Percentiles rank a stretch among this genome's conserved stretches.
Conservation (phyloP, 2,888 invertebrate species). For the Acronicta leporina region DNA sequence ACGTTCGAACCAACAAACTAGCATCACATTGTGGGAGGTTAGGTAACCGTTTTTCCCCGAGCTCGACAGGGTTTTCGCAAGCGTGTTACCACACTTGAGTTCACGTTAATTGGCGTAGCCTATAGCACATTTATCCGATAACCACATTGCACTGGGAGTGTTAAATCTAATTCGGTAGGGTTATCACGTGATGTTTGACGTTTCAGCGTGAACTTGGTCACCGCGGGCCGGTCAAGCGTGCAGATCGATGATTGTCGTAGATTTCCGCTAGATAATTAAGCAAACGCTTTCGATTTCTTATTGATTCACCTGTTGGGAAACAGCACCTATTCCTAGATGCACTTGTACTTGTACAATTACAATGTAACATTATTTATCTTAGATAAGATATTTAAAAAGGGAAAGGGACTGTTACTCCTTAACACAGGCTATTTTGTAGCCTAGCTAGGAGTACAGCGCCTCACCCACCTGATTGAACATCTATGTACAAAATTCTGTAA, state of each 20-base stretch:
- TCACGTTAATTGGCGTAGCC: conserved; percentile 68
- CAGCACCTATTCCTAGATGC: conserved; percentile 3
- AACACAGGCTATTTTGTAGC: no score
- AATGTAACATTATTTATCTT: no score
- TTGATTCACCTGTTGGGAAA: conserved; percentile 31
- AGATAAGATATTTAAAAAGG: no score
- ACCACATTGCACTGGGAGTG: conserved; percentile 44
- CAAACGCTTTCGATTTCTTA: conserved; percentile 47
- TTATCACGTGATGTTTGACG: conserved; percentile 61
- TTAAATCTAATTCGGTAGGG: conserved; percentile 64
- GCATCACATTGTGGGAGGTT: conserved; percentile 74
- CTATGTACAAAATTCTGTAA: no score
- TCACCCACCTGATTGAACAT: no score
- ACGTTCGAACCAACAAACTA: conserved; percentile 44
- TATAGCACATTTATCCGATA: conserved; percentile 61
- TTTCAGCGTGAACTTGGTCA: conserved; percentile 50
- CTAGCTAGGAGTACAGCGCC: no score
- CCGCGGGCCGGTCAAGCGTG: conserved; percentile 61
- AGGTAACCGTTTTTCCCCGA: conserved; percentile 79
- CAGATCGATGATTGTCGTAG: conserved; percentile 64
- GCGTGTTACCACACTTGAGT: conserved; percentile 76
- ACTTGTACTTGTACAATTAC: no score
- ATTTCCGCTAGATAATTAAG: conserved; percentile 64
- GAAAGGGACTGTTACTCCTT: no score
- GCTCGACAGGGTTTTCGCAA: conserved; percentile 79